Evolutionary conservation across 2,797 vertebrate genomes (phyloP).

Genomic region (Dendrocincla tyrannina): DNA sequence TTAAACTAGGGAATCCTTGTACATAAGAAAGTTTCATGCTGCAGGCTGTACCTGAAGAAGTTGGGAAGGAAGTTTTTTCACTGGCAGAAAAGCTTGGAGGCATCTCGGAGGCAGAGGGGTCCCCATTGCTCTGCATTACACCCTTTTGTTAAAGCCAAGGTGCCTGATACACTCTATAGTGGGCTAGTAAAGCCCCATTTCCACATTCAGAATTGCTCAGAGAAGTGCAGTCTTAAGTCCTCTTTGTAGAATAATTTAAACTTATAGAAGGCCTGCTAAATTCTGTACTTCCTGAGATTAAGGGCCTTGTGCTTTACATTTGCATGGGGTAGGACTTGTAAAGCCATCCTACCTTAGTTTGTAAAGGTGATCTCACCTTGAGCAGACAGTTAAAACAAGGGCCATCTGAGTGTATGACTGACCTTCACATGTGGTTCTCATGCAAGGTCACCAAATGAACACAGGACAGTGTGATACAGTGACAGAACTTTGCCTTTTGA

Average conservation of each 20-base stretch:
- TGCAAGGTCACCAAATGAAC: neutral
- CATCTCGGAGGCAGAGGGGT: neutral
- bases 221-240: neutral
- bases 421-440: rapidly evolving
- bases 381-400: neutral
- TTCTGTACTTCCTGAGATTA: neutral
- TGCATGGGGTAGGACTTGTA: neutral
- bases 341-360: neutral
- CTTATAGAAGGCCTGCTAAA: neutral
- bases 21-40: neutral
- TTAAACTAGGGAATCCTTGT: neutral
- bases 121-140: neutral
- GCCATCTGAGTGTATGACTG: neutral
- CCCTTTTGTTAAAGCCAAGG: neutral
- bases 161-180: neutral
- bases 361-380: neutral
- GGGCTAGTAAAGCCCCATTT: neutral
- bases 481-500: neutral
- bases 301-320: neutral
- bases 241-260: neutral
- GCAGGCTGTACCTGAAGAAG: neutral
- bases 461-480: neutral
- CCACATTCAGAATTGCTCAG: neutral
- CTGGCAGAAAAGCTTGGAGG: neutral
- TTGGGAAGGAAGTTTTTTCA: neutral